phyloP scores from a whole-genome alignment of 2,888 invertebrate genomes.

The Sipunculus nudus region DNA sequence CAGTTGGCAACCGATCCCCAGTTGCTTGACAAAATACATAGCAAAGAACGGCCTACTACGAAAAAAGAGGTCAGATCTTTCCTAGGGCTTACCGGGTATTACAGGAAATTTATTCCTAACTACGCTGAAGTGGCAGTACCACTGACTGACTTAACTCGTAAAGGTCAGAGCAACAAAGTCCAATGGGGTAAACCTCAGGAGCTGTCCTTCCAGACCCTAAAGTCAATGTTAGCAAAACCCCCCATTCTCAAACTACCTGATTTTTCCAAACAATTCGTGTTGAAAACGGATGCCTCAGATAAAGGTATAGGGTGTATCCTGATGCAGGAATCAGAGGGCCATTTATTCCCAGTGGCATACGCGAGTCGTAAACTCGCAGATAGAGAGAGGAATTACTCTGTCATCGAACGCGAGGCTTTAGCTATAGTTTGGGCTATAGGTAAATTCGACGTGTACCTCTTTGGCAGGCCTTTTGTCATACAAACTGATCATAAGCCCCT shows the following conservation, averaged over 20 bases:
- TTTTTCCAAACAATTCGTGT: slow-evolving; percentile 18
- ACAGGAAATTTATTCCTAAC: slow-evolving; percentile 16
- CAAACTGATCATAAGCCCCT: slow-evolving; percentile 17
- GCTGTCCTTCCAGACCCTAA: slow-evolving; percentile 25
- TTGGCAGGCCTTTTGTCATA: background rate
- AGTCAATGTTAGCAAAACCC: slow-evolving; percentile 1
- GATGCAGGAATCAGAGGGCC: slow-evolving; percentile 22
- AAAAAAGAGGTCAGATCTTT: slow-evolving; percentile 14
- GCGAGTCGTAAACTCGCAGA: slow-evolving; percentile 34
- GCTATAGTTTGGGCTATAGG: slow-evolving; percentile 31
- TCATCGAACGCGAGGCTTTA: slow-evolving; percentile 35
- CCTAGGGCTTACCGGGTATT: slow-evolving; percentile 14
- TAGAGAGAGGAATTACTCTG: slow-evolving; percentile 33
- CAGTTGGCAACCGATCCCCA: background rate
- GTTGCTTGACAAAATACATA: slow-evolving; percentile 7
- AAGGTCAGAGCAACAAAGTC: slow-evolving; percentile 19
- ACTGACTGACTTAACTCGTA: slow-evolving; percentile 27
- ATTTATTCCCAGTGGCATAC: slow-evolving; percentile 38
- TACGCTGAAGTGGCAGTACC: slow-evolving; percentile 30
- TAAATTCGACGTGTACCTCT: background rate
- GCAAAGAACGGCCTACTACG: background rate
- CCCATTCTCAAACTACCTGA: slow-evolving; percentile 37
- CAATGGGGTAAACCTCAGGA: slow-evolving; percentile 19
- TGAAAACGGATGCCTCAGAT: slow-evolving; percentile 39
- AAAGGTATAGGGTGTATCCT: slow-evolving; percentile 42